phyloP scores from a whole-genome alignment of 1,140 invertebrate genomes.

The Cryptotermes secundus region DNA sequence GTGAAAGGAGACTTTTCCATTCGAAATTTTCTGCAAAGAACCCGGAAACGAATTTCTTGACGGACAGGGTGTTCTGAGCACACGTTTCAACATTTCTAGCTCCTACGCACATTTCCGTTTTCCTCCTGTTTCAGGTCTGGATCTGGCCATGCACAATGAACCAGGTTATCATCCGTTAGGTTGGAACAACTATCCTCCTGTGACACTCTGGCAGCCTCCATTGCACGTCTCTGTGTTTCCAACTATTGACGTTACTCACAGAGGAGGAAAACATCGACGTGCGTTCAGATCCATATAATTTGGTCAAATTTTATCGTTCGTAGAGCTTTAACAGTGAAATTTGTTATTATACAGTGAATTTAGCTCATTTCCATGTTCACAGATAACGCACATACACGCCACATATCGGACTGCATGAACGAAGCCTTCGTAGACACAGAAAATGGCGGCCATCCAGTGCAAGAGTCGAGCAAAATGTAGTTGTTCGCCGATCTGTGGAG shows the following conservation, averaged over 20 bases:
- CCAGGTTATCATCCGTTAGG: conserved; percentile 51
- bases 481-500: no score
- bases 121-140: conserved; percentile 47
- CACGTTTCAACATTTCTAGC: no score
- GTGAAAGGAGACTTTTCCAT: no score
- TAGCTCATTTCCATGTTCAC: neutral
- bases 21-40: no score
- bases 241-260: neutral
- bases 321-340: neutral
- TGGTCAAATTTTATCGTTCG: neutral
- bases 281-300: neutral
- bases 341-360: neutral
- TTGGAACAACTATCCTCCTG: conserved; percentile 37
- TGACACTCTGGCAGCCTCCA: neutral
- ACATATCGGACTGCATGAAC: neutral
- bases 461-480: neutral
- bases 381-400: neutral
- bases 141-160: conserved; percentile 55
- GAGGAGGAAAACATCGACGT: neutral
- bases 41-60: no score
- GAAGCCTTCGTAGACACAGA: neutral
- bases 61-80: no score
- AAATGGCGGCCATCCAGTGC: neutral
- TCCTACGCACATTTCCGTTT: no score
- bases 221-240: neutral